A percentile compares a stretch with the other conserved stretches of the same genome.
Conservation (phyloP, 23 tunicate species). For the Halocynthia roretzi region DNA sequence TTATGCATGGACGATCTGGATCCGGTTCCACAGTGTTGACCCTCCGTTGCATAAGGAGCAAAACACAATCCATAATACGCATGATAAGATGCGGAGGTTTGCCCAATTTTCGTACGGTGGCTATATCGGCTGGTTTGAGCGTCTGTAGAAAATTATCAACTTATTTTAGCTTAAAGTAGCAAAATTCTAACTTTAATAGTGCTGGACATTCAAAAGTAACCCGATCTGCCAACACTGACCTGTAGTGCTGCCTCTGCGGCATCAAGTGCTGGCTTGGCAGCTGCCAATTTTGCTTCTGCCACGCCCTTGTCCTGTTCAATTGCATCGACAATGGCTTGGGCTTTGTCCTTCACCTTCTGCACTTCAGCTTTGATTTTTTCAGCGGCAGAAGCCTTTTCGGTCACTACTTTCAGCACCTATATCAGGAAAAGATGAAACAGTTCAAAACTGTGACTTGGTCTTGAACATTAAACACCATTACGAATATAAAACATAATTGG, state of each 20-base stretch:
- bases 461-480: no score
- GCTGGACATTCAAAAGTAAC: no score
- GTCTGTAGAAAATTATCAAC: constrained; percentile 26
- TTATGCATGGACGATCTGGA: constrained; percentile 57
- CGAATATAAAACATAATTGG: no score
- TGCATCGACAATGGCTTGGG: constrained; percentile 65
- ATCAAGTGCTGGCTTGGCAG: constrained; percentile 66
- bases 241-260: constrained; percentile 70
- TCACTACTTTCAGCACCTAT: constrained; percentile 69
- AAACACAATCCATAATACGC: constrained; percentile 72
- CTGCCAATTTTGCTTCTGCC: constrained; percentile 66
- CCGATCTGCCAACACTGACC: constrained; percentile 11
- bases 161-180: no score
- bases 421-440: not conserved
- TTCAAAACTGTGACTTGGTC: no score
- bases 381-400: constrained; percentile 63
- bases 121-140: constrained; percentile 71
- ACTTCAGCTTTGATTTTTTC: constrained; percentile 69
- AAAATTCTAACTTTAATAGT: no score
- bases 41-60: constrained; percentile 53
- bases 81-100: constrained; percentile 85
- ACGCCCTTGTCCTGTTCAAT: constrained; percentile 71
- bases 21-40: constrained; percentile 56
- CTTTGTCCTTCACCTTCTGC: constrained; percentile 70
- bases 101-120: constrained; percentile 73